Base-by-base conservation (phyloP, 2,888 invertebrate genomes). In the Apamea sordens region DNA sequence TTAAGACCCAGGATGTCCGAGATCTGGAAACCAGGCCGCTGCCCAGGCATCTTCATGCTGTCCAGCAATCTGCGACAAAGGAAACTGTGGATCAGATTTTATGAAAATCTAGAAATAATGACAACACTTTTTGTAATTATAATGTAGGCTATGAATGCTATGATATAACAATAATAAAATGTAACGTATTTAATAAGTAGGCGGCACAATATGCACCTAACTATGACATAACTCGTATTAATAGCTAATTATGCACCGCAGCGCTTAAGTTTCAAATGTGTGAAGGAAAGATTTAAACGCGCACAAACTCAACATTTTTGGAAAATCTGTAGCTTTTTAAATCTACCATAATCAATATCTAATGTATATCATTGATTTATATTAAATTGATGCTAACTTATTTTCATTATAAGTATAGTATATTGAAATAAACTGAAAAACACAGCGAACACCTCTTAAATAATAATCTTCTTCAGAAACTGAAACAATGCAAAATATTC, bases 1-100 rank as follows among this genome's bases (percentile, higher is more conserved):
- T 99, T 99, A 90, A 99, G 97, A 90, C 99, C 99, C 92, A 99
- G 97, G 92, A 99, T 99, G 94, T 99, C 99, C 90, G 99, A 98
- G 91, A 99, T 99, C 92, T 99, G 98, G 95, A 99, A 99, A 82
- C 99, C 98, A 0, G 98, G 97, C 89, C 98, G 97, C 92, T 98
- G 98, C 75, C 98, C 98, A 0, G 98, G 98, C 97, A 98, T 98
- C 95, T 98, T 98, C 97, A 98, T 98, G 90, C 98, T 98, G 94
- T 98, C 98, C 93, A 98, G 96, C 82, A 98, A 97, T 92, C 98
- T 98, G 97, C 41, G 76, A 84, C 86, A 85, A 89, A 86, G 65
- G 85, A 88, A 86, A 85, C 73, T 77, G 84, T 80, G 44, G 72
- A 53, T 79, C 70, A 80, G 18, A 79, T 59, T 61, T 61, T 53